Conservation (phyloP, 2,888 invertebrate species). For the Aspidiotus destructor region DNA sequence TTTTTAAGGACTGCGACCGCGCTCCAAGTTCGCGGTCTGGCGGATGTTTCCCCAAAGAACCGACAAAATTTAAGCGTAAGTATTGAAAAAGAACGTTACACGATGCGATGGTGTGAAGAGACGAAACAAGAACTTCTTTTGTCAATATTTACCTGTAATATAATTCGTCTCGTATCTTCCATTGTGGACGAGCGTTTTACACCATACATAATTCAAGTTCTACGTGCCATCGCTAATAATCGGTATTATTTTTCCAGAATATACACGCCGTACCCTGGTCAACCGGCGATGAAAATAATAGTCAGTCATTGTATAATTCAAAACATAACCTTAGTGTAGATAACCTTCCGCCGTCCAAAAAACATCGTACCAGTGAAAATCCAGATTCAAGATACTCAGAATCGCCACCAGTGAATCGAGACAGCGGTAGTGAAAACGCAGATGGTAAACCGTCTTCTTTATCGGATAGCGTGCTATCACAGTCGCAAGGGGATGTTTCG, state of each 20-base stretch:
- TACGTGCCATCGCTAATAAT: no score
- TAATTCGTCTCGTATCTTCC: no score
- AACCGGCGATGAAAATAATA: constrained; percentile 18
- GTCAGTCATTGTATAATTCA: constrained; percentile 22
- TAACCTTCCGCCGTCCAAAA: constrained; percentile 38
- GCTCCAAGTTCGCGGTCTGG: constrained; percentile 58
- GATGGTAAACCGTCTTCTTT: constrained; percentile 19
- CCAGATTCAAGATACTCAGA: constrained; percentile 35
- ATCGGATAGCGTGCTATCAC: constrained; percentile 23
- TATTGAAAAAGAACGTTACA: not conserved
- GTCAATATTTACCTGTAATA: no score
- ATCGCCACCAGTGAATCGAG: constrained; percentile 24
- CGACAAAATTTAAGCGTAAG: constrained; percentile 42
- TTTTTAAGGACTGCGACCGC: constrained; percentile 59
- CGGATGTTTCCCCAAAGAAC: constrained; percentile 47
- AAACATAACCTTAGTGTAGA: constrained; percentile 31
- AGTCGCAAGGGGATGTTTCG: constrained; percentile 19
- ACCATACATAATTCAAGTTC: no score
- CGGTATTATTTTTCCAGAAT: constrained; percentile 9
- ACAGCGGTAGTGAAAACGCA: constrained; percentile 18
- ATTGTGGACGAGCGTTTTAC: no score
- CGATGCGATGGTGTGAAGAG: no score
- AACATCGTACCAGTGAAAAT: constrained; percentile 37
- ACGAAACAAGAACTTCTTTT: no score
- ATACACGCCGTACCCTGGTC: constrained; percentile 27